phyloP scores from a whole-genome alignment of 2,797 vertebrate species.

The Gymnoscopelus microlampas region DNA sequence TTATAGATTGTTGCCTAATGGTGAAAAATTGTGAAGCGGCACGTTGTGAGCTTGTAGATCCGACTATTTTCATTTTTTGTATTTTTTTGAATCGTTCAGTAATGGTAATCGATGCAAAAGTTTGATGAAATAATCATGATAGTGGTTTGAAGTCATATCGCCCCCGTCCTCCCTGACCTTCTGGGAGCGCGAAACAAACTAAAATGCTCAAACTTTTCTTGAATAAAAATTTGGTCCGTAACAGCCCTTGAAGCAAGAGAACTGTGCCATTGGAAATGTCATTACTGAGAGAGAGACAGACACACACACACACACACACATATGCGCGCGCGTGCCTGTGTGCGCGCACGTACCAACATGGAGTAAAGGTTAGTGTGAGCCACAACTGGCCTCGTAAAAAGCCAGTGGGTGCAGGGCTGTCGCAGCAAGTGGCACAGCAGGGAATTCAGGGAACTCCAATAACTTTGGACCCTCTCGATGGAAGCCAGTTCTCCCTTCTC shows the following conservation, averaged over 20 bases:
- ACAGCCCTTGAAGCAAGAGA: constrained; percentile 23
- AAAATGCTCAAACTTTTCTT: constrained; percentile 20
- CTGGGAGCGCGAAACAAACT: constrained; percentile 28
- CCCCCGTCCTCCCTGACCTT: constrained; percentile 16
- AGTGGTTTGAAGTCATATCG: no score
- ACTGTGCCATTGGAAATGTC: neutral
- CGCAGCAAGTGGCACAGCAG: constrained; percentile 31
- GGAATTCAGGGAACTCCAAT: constrained; percentile 54
- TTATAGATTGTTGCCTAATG: no score
- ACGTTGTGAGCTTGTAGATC: no score
- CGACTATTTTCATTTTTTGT: no score
- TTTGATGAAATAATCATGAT: no score
- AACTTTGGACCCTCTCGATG: constrained; percentile 37
- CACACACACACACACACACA: constrained; percentile 14
- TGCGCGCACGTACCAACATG: neutral
- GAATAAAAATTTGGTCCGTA: neutral
- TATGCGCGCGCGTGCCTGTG: neutral
- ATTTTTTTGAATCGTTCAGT: no score
- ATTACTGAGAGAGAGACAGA: neutral
- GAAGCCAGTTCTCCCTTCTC: constrained; percentile 33
- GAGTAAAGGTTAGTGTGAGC: constrained; percentile 31
- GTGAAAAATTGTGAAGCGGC: no score
- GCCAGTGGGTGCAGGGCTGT: neutral
- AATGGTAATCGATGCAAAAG: no score
- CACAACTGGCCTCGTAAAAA: constrained; percentile 41